Evolutionary conservation across 1,140 invertebrate genomes (phyloP).

Genomic region (Penaeus chinensis): DNA sequence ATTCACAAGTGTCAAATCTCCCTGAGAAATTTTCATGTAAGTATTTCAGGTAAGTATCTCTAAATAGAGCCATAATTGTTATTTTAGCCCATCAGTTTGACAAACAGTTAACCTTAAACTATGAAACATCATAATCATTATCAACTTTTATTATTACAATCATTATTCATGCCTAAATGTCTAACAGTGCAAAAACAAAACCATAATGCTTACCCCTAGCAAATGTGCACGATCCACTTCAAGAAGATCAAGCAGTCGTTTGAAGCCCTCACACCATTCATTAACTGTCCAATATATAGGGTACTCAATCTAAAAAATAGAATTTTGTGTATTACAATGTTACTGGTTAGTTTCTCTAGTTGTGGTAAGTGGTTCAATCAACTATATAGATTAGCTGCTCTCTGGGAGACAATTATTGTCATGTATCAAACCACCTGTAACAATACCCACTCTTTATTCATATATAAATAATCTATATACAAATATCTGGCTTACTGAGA

Average conservation of each 20-base stretch:
- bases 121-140: no score
- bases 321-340: not conserved
- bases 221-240: constrained; percentile 85
- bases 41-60: no score
- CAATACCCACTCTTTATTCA: not conserved
- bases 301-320: constrained; percentile 77
- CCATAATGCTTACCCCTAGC: constrained; percentile 73
- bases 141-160: no score
- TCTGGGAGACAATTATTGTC: no score
- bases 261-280: constrained; percentile 90
- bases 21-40: no score
- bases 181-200: not conserved
- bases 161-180: not conserved
- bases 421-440: not conserved
- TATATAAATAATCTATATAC: not conserved
- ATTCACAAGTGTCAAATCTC: no score
- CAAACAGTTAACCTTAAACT: no score
- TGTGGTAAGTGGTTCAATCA: no score
- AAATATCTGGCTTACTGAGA: constrained; percentile 74
- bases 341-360: no score
- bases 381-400: no score
- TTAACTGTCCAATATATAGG: constrained; percentile 89
- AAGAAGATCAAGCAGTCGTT: constrained; percentile 83
- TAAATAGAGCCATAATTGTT: no score
- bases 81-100: no score